Percentiles rank a stretch among this genome's conserved stretches.
These are phyloP conservation scores for Muscicapa striata DNA, from an alignment of 2,797 vertebrate species.

Conservation along the genomic window DNA sequence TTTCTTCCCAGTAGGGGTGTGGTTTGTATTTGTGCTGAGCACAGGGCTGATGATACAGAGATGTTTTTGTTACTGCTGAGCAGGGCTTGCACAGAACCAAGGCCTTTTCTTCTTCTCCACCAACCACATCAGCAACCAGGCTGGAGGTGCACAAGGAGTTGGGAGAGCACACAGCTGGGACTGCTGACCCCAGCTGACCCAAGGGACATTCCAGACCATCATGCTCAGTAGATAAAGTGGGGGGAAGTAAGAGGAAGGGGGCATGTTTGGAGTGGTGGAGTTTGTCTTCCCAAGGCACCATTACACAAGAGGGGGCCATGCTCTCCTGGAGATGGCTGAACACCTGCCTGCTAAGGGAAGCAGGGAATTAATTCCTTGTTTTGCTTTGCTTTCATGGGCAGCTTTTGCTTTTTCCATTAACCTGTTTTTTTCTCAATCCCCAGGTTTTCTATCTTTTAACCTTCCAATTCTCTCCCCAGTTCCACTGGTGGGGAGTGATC, in stretches of 20 bases:
- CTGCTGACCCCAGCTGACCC: neutral
- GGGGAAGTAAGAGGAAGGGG: neutral
- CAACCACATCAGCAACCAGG: rapidly evolving
- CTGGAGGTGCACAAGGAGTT: rapidly evolving
- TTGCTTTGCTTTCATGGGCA: rapidly evolving
- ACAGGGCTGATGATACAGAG: neutral
- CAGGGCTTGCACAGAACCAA: neutral
- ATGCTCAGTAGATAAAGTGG: neutral
- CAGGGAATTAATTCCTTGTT: neutral
- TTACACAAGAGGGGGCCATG: rapidly evolving
- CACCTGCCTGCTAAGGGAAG: neutral
- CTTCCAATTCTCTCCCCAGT: rapidly evolving
- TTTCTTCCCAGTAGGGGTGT: neutral
- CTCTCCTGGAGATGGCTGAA: neutral
- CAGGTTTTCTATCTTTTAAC: neutral
- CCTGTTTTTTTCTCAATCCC: neutral
- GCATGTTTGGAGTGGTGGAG: rapidly evolving
- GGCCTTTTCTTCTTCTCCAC: neutral
- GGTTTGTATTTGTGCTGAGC: neutral
- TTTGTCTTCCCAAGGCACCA: rapidly evolving
- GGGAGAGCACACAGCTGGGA: neutral
- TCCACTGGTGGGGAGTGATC: rapidly evolving
- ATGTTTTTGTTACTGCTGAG: neutral
- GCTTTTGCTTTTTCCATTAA: neutral
- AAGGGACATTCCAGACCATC: neutral